Base-by-base conservation (phyloP, 2,113 vertebrate genomes). In the Prinia subflava region DNA sequence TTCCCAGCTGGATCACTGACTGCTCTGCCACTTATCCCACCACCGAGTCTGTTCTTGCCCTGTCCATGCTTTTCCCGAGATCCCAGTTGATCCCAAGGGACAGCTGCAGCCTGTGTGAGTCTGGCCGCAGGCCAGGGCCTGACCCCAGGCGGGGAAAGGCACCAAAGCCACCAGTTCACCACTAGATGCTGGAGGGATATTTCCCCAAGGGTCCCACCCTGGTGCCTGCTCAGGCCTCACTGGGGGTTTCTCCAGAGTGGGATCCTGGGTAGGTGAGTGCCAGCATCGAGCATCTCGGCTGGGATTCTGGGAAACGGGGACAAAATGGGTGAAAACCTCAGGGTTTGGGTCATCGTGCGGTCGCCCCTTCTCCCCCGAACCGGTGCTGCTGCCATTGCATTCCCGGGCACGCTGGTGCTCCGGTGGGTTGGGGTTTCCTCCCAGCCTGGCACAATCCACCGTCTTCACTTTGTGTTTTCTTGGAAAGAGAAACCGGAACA, bases 321-420 rank as follows among this genome's bases (percentile, higher is more conserved):
- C 33, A 35, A n/a, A 68, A 68, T 10, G 14, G 47, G 53, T 15
- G 17, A 4, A 39, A 35, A 13, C 30, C 55, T 68, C 78, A 5
- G 62, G 47, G 24, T 76, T 15, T 69, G 78, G 62, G 24, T 41
- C 65, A 18, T 35, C 30, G n/a, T 47, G 16, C 7, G 3, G n/a
- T 18, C 5, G 0, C 39, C 60, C 55, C n/a, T 35, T 55, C 14
- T 8, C 20, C 37, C 28, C 30, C 3, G 2, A 27, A 18, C 13
- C 5, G 9, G 41, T 44, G 15, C 20, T 39, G 55, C 24, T 41
- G 62, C 62, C 2, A 3, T 5, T 3, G 1, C 60, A 2, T 30
- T 88, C 59, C 76, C 8, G 28, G 30, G 8, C n/a, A n/a, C 41
- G 17, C 17, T 12, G 67, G 6, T 10, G 18, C 50, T 46, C 33